These are phyloP conservation scores for Matsumurasca onukii DNA, from an alignment of 1,140 invertebrate species.

Conservation along the genomic window DNA sequence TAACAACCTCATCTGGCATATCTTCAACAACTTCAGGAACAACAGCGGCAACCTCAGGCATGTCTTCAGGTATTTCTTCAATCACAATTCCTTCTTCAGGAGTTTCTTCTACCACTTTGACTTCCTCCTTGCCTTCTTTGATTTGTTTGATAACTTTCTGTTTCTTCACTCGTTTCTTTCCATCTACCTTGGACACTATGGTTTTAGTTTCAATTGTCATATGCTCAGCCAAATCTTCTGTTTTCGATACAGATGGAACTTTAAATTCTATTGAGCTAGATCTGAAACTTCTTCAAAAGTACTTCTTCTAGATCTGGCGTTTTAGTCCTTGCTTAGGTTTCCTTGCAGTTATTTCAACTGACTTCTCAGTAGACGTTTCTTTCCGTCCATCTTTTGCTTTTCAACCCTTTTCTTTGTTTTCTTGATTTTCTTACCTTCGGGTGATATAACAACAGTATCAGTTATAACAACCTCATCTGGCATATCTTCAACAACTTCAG, in stretches of 20 bases:
- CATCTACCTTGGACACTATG: constrained; percentile 32
- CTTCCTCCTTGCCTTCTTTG: constrained; percentile 37
- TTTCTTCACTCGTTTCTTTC: constrained; percentile 46
- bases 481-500: constrained; percentile 14
- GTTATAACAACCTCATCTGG: constrained; percentile 30
- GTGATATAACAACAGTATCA: constrained; percentile 40
- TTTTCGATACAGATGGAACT: constrained; percentile 18
- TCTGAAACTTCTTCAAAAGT: constrained; percentile 38
- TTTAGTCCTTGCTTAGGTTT: constrained; percentile 7
- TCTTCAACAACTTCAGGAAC: constrained; percentile 25
- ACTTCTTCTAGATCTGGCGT: constrained; percentile 28
- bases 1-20: constrained; percentile 26
- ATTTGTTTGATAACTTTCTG: constrained; percentile 40
- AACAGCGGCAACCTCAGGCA: constrained; percentile 25
- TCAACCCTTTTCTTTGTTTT: constrained; percentile 39
- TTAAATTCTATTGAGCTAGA: constrained; percentile 11
- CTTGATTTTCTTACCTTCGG: constrained; percentile 37
- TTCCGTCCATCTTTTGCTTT: constrained; percentile 33
- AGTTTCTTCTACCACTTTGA: constrained; percentile 42
- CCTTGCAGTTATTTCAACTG: neutral
- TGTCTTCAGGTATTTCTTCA: constrained; percentile 24
- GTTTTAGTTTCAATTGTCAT: constrained; percentile 38
- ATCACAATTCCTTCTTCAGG: constrained; percentile 30
- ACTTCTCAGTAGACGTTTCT: constrained; percentile 13
- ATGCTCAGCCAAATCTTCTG: constrained; percentile 37